phyloP scores from a whole-genome alignment of 2,113 vertebrate species.

The Potamarius usumacintae region DNA sequence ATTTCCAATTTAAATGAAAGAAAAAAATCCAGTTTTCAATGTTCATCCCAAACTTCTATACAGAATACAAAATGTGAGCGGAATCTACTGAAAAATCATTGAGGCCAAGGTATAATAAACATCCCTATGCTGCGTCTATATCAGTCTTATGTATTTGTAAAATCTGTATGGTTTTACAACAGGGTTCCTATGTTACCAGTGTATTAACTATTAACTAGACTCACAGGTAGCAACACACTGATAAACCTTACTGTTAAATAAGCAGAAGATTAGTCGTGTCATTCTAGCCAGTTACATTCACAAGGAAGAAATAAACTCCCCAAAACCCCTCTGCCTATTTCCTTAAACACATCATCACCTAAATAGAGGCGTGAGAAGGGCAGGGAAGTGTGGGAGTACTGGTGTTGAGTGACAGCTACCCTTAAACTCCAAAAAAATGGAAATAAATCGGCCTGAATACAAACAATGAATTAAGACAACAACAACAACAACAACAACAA shows the following conservation, averaged over 20 bases:
- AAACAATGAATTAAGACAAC: neutral
- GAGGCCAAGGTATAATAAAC: neutral
- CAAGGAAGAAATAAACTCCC: neutral
- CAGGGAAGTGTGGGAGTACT: neutral
- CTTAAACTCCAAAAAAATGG: neutral
- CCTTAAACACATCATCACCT: constrained; percentile 23
- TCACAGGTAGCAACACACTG: neutral
- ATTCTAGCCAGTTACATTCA: neutral
- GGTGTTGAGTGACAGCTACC: constrained; percentile 26
- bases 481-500: neutral
- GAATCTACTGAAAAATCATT: neutral
- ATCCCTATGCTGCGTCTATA: neutral
- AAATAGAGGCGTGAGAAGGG: neutral
- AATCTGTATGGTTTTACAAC: neutral
- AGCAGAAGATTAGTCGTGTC: neutral
- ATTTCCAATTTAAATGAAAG: neutral
- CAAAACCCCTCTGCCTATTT: neutral
- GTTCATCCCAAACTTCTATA: neutral
- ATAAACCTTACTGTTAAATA: neutral
- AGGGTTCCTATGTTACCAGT: neutral
- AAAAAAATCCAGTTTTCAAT: neutral
- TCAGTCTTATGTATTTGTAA: neutral
- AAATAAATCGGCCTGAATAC: neutral
- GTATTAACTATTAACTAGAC: neutral
- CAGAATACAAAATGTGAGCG: neutral